Conservation (phyloP, 1,140 invertebrate genomes). For the Leptopilina boulardi region DNA sequence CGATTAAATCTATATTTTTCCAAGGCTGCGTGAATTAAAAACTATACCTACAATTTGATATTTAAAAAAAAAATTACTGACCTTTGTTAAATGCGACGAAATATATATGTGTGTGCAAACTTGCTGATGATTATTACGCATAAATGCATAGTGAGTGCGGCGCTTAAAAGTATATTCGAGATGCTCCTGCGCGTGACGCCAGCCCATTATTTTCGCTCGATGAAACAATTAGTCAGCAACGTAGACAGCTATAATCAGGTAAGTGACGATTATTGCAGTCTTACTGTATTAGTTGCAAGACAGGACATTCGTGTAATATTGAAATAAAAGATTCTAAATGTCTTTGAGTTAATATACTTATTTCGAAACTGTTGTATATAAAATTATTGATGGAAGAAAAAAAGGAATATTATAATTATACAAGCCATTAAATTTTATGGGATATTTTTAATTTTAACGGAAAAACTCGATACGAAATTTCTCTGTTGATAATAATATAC, state of each 20-base stretch:
- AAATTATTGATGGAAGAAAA: too few relatives aligned
- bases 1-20: background rate
- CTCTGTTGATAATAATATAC: too few relatives aligned
- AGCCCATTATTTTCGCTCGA: slow-evolving; percentile 60
- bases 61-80: background rate
- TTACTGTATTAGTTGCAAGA: slow-evolving; percentile 49
- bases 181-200: slow-evolving; percentile 54
- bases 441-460: too few relatives aligned
- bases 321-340: slow-evolving; percentile 18
- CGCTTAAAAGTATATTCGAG: background rate
- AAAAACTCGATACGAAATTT: too few relatives aligned
- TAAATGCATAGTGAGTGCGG: slow-evolving; percentile 1
- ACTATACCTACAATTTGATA: background rate
- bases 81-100: background rate
- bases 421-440: too few relatives aligned
- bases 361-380: too few relatives aligned
- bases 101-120: background rate
- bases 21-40: slow-evolving; percentile 1
- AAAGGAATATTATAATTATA: too few relatives aligned
- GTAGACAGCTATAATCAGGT: slow-evolving; percentile 54
- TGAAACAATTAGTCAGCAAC: slow-evolving; percentile 62
- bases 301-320: slow-evolving; percentile 54
- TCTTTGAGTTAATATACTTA: background rate
- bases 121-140: background rate
- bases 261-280: slow-evolving; percentile 56